These are phyloP conservation scores for Luffia ferchaultella DNA, from an alignment of 2,888 invertebrate genomes.

Conservation along the genomic window DNA sequence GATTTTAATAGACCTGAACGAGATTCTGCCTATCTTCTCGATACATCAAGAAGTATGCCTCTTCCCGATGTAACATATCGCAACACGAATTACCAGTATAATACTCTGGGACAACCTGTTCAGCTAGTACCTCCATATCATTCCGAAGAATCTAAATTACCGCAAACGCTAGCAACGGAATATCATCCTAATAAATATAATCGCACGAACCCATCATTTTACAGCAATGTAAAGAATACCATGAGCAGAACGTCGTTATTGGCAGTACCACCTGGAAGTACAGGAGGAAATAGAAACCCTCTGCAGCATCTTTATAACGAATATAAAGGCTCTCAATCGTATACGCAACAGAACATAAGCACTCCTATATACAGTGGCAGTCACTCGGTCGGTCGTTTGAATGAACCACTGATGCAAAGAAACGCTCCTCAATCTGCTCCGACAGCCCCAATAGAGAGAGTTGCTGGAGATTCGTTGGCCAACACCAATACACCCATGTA, in stretches of 20 bases:
- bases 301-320: slow-evolving; percentile 46
- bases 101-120: slow-evolving; percentile 50
- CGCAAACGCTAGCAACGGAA: slow-evolving; percentile 28
- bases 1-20: not conserved
- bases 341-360: slow-evolving; percentile 37
- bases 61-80: slow-evolving; percentile 9
- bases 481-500: slow-evolving; percentile 22
- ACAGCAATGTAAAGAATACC: slow-evolving; percentile 38
- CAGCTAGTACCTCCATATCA: slow-evolving; percentile 37
- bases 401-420: slow-evolving; percentile 9
- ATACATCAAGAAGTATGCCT: slow-evolving; percentile 24
- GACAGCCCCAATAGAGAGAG: slow-evolving; percentile 36
- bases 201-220: slow-evolving; percentile 19
- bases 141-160: slow-evolving; percentile 23
- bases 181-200: slow-evolving; percentile 11
- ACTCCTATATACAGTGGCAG: slow-evolving; percentile 22
- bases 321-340: slow-evolving; percentile 48
- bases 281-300: slow-evolving; percentile 35
- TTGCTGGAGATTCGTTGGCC: slow-evolving; percentile 36
- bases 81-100: slow-evolving; percentile 26
- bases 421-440: slow-evolving; percentile 6
- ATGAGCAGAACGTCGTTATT: slow-evolving; percentile 45
- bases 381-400: slow-evolving; percentile 35
- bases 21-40: slow-evolving; percentile 41
- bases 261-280: slow-evolving; percentile 27